Evolutionary conservation across 2,888 invertebrate genomes (phyloP), one percentile per base, ranked within the genome.

Genomic region (Zeuzera pyrina): DNA sequence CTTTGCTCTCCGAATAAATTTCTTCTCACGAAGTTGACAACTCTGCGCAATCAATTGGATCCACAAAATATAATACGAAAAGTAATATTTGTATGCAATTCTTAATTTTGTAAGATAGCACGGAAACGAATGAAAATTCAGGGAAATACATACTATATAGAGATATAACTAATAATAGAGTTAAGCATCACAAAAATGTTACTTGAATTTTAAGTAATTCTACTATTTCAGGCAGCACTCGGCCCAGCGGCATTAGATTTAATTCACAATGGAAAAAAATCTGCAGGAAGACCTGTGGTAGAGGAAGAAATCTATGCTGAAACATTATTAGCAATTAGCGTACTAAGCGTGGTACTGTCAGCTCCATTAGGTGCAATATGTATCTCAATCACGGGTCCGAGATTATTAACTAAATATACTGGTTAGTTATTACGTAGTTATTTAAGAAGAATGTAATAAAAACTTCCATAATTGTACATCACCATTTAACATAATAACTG

Each of bases 301-400:
- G 59, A 67, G 2, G 81, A 78, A 45, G 64, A 78, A 35, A 53
- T 55, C n/a, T 85, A 87, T 47, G 90, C 88, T 0, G 83, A 87
- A 38, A 79, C 79, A 34, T 85, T 92, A 29, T 64, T 93, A 41
- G 89, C 88, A 38, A 71, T 90, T 39, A 89, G 91, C 55, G 88
- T 92, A 0, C 69, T 93, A 1, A 91, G 91, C 11, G 91, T 91
- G 10, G 79, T 93, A 8, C 57, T 93, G 24, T 91, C 92, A 0
- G 92, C 91, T 0, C 91, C 92, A 0, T 63, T 88, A 2, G 91
- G 91, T 0, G 91, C 91, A 1, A 84, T 91, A 34, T 66, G 90
- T 15, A 91, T 91, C 29, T 87, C 89, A 0, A 43, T 91, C 4
- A 71, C 87, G 6, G 92, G 91, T 0, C 89, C 90, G 3, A 84